phyloP scores from a whole-genome alignment of 2,113 vertebrate species.

The Limnothrissa miodon region DNA sequence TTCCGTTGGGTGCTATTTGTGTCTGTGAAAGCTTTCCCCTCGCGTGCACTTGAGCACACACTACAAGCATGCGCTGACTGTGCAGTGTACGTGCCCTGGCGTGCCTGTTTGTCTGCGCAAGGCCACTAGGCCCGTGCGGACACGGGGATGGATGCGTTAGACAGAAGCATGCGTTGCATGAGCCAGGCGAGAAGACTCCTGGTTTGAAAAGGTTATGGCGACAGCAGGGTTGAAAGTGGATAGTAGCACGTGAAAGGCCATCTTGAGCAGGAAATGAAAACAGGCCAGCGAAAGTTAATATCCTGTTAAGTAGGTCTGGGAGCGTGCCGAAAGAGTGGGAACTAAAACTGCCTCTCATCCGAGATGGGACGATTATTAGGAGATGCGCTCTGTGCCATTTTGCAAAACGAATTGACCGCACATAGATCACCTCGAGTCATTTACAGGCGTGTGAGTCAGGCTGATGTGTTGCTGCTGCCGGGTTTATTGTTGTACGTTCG shows the following conservation, averaged over 20 bases:
- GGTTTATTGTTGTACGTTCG: background rate
- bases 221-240: slow-evolving; percentile 54
- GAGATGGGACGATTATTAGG: background rate
- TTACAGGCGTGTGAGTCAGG: background rate
- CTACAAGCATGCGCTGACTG: background rate
- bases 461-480: background rate
- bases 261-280: slow-evolving; percentile 68
- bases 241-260: slow-evolving; percentile 65
- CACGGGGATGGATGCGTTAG: background rate
- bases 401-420: background rate
- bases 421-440: background rate
- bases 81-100: background rate
- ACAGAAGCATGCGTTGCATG: background rate
- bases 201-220: slow-evolving; percentile 56
- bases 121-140: slow-evolving; percentile 11
- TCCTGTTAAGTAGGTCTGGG: slow-evolving; percentile 47
- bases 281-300: slow-evolving; percentile 63
- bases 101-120: background rate
- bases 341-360: slow-evolving; percentile 16
- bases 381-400: background rate
- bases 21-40: background rate
- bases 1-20: background rate
- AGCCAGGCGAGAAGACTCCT: background rate
- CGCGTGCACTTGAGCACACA: background rate
- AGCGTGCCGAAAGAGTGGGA: slow-evolving; percentile 26